Conservation (phyloP, 2,113 vertebrate genomes). For the Siniperca knerii region DNA sequence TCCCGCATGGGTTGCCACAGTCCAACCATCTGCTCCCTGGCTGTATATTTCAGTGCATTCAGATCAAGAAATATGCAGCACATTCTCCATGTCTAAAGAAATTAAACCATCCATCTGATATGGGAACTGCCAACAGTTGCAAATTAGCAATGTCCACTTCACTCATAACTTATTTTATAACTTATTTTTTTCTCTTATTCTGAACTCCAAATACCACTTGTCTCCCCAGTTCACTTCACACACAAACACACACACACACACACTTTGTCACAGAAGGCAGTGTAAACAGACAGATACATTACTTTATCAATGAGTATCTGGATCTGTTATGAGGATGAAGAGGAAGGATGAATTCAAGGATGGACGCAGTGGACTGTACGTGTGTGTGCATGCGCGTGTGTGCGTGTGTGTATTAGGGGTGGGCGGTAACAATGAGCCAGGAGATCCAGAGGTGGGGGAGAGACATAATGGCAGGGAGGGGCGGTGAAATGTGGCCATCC, state of each 20-base stretch:
- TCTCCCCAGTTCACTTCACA: not conserved
- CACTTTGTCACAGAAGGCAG: not conserved
- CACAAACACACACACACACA: conserved; percentile 16
- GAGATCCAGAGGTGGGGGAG: conserved; percentile 23
- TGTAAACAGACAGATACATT: not conserved
- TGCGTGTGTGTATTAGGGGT: not conserved
- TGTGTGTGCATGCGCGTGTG: not conserved
- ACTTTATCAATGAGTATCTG: conserved; percentile 20
- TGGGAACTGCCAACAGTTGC: conserved; percentile 12
- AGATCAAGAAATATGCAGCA: conserved; percentile 30
- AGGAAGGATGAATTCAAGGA: conserved; percentile 42
- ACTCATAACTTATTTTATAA: not conserved
- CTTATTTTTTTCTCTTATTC: not conserved
- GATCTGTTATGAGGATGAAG: conserved; percentile 24
- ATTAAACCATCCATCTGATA: conserved; percentile 51
- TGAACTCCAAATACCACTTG: not conserved
- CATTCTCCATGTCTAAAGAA: conserved; percentile 39
- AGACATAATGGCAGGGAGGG: conserved; percentile 43
- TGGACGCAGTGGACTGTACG: conserved; percentile 1
- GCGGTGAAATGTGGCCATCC: conserved; percentile 52
- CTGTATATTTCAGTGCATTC: conserved; percentile 30
- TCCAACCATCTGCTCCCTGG: conserved; percentile 63
- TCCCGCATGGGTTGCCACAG: conserved; percentile 46
- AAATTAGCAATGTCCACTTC: conserved; percentile 8
- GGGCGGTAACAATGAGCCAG: conserved; percentile 30